A percentile compares a stretch with the other conserved stretches of the same genome.
Evolutionary conservation across 1,140 invertebrate species (phyloP).

Genomic region (Phthorimaea operculella): DNA sequence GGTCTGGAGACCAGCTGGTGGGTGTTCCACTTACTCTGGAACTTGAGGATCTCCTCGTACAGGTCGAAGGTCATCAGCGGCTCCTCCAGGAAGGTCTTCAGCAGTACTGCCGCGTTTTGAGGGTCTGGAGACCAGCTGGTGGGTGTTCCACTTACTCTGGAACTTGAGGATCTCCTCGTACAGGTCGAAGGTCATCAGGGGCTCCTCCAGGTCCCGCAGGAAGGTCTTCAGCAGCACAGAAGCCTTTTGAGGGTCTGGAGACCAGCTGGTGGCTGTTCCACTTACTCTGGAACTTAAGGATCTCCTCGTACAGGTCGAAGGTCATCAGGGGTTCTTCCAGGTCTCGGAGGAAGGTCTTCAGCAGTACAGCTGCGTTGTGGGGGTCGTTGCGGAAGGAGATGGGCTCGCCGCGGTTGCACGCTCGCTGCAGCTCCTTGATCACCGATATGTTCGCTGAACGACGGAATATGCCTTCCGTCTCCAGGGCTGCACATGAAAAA

Average conservation of each 20-base stretch:
- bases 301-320: conserved; percentile 94
- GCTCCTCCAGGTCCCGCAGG: conserved; percentile 92
- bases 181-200: conserved; percentile 92
- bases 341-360: conserved; percentile 96
- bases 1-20: too few species aligned
- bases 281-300: conserved; percentile 90
- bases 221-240: conserved; percentile 96
- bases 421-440: conserved; percentile 86
- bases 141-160: conserved; percentile 77
- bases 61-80: conserved; percentile 94
- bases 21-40: conserved; percentile 80
- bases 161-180: conserved; percentile 95
- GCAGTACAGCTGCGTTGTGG: conserved; percentile 91
- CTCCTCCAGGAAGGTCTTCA: conserved; percentile 96
- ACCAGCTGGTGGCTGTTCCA: too few species aligned
- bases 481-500: conserved; percentile 75
- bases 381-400: conserved; percentile 85
- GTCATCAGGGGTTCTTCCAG: conserved; percentile 94
- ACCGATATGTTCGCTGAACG: conserved; percentile 86
- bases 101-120: conserved; percentile 91
- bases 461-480: conserved; percentile 96
- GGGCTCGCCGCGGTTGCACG: conserved; percentile 85
- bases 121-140: too few species aligned
- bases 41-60: conserved; percentile 93
- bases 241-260: conserved; percentile 92